Percentiles rank a stretch among this genome's conserved stretches.
phyloP scores from a whole-genome alignment of 2,888 invertebrate species.

The Drosophila pullipes region DNA sequence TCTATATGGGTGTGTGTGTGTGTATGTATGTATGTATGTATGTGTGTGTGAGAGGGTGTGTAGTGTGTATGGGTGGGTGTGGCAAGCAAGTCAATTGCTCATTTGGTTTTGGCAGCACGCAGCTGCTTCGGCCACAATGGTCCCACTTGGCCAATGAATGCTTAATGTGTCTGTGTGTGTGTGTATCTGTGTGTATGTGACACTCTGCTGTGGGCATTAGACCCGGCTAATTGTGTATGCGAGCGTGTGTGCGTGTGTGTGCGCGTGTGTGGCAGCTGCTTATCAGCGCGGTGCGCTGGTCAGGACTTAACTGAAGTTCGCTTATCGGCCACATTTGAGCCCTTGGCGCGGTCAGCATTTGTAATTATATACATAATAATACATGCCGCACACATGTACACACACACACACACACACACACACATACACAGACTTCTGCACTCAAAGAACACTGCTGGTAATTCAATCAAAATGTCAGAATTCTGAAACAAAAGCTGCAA shows the following conservation, averaged over 20 bases:
- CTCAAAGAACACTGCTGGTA: conserved; percentile 40
- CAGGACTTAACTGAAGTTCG: conserved; percentile 73
- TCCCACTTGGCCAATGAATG: conserved; percentile 80
- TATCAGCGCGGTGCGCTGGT: conserved; percentile 61
- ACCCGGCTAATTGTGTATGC: conserved; percentile 59
- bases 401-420: neutral
- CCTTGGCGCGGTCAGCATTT: conserved; percentile 67
- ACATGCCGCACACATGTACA: conserved; percentile 20
- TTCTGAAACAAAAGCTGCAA: conserved; percentile 54
- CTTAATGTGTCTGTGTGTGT: conserved; percentile 63
- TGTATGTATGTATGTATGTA: neutral
- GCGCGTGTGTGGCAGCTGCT: conserved; percentile 64
- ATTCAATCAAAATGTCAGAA: conserved; percentile 80
- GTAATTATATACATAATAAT: conserved; percentile 73
- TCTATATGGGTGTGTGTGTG: neutral
- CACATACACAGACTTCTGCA: neutral
- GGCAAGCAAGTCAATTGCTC: conserved; percentile 76
- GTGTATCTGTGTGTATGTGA: conserved; percentile 15
- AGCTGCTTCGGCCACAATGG: conserved; percentile 70
- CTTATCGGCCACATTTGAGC: conserved; percentile 75
- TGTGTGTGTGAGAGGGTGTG: neutral
- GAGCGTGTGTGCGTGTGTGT: conserved; percentile 22
- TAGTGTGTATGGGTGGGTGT: conserved; percentile 15
- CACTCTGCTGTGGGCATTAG: conserved; percentile 59
- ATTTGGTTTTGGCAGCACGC: conserved; percentile 79